Percentiles rank a stretch among this genome's conserved stretches.
These are phyloP conservation scores for Sorex araneus DNA, from an alignment of 2,113 vertebrate genomes.

Conservation along the genomic window DNA sequence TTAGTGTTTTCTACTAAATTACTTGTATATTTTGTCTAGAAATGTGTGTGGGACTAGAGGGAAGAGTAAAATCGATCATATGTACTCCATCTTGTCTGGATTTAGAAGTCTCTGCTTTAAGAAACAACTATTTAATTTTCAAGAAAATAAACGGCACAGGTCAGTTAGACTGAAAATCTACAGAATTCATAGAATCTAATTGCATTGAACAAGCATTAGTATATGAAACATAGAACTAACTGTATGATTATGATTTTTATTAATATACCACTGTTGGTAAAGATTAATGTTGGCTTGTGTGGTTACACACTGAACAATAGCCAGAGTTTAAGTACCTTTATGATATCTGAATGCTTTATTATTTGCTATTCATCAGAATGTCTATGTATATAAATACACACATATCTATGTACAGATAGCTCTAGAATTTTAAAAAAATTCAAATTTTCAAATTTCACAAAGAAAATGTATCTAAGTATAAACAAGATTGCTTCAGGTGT, in stretches of 20 bases:
- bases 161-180: not conserved
- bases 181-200: not conserved
- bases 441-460: conserved; percentile 1
- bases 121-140: conserved; percentile 2
- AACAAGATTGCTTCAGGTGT: not conserved
- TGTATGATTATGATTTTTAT: not conserved
- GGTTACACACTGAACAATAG: not conserved
- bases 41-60: not conserved
- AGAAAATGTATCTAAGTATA: not conserved
- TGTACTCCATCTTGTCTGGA: conserved; percentile 36
- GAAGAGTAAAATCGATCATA: conserved; percentile 9
- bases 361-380: not conserved
- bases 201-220: not conserved
- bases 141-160: conserved; percentile 24
- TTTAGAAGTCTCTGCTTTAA: conserved; percentile 20
- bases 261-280: not conserved
- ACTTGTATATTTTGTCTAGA: not conserved
- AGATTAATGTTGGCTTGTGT: not conserved
- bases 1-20: conserved; percentile 4
- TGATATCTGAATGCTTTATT: not conserved
- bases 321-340: not conserved
- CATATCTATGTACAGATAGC: not conserved
- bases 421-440: not conserved
- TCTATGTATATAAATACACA: not conserved
- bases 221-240: not conserved